These are phyloP conservation scores for Dinomys branickii DNA, from an alignment of 2,113 vertebrate species.

Conservation along the genomic window DNA sequence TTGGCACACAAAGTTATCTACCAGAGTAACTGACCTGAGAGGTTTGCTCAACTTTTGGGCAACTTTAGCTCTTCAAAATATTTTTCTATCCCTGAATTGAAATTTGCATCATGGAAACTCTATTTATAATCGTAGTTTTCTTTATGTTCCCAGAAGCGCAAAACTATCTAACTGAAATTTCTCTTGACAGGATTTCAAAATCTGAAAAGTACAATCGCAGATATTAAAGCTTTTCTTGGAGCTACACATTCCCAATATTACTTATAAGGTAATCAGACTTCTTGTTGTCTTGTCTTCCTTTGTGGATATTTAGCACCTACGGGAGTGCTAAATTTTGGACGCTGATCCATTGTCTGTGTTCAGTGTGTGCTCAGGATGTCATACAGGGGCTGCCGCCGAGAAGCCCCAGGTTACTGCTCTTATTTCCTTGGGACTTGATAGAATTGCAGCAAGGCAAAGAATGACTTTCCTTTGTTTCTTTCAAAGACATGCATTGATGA, in stretches of 20 bases:
- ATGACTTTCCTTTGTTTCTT: background rate
- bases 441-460: constrained; percentile 27
- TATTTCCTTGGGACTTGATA: background rate
- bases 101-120: constrained; percentile 16
- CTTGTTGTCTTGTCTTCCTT: background rate
- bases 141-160: background rate
- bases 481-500: constrained; percentile 34
- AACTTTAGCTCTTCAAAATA: background rate
- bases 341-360: background rate
- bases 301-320: background rate
- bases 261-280: background rate
- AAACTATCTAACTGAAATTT: background rate
- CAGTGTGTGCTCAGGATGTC: background rate
- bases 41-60: background rate
- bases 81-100: background rate
- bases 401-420: background rate
- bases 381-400: background rate
- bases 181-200: constrained; percentile 3
- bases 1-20: background rate
- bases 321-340: background rate
- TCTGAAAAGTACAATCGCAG: background rate
- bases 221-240: background rate
- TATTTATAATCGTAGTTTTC: background rate
- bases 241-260: background rate
- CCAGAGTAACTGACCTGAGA: background rate